Evolutionary conservation across 2,797 vertebrate genomes (phyloP).

Genomic region (Rhynchonycteris naso): DNA sequence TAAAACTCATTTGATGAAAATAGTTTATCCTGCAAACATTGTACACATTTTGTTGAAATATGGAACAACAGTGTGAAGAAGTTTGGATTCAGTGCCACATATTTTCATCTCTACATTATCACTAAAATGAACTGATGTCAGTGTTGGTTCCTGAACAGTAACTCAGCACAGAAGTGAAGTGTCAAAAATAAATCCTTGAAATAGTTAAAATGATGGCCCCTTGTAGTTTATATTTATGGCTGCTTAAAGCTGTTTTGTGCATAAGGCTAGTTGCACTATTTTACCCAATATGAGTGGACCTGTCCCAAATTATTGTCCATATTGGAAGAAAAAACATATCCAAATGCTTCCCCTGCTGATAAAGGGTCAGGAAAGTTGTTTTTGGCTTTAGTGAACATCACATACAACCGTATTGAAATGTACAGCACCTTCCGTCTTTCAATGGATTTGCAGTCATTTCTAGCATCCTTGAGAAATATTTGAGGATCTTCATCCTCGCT

Average conservation of each 20-base stretch:
- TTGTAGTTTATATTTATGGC: neutral
- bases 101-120: neutral
- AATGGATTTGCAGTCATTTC: neutral
- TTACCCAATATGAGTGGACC: neutral
- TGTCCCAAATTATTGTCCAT: neutral
- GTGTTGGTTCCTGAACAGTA: neutral
- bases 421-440: neutral
- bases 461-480: neutral
- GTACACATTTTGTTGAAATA: neutral
- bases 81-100: neutral
- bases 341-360: neutral
- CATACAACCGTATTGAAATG: neutral
- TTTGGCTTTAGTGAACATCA: neutral
- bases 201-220: neutral
- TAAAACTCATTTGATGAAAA: neutral
- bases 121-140: neutral
- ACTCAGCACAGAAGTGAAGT: neutral
- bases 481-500: neutral
- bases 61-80: neutral
- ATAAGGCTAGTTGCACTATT: neutral
- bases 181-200: constrained; percentile 3
- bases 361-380: neutral
- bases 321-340: neutral
- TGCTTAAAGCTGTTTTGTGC: neutral
- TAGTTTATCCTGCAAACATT: neutral